A percentile compares a stretch with the other conserved stretches of the same genome.
These are phyloP conservation scores for Suricata suricatta DNA, from an alignment of 2,113 vertebrate species.

Conservation along the genomic window DNA sequence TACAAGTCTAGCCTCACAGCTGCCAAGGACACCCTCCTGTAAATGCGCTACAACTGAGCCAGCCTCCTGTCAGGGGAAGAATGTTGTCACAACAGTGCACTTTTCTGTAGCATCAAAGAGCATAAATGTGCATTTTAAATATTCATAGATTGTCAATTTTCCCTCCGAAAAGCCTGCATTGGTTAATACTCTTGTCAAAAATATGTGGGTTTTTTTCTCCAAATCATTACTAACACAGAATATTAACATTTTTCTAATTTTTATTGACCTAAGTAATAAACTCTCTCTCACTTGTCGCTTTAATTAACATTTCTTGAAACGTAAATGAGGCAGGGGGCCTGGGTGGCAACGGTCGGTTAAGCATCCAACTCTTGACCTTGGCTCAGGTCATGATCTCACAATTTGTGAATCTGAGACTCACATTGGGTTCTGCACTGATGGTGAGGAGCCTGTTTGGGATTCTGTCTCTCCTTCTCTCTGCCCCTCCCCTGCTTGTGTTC, in stretches of 20 bases:
- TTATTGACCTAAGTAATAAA: background rate
- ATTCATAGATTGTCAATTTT: background rate
- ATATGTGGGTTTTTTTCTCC: background rate
- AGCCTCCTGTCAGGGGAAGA: background rate
- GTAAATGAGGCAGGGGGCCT: background rate
- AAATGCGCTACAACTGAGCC: no score
- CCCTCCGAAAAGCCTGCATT: background rate
- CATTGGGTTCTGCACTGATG: no score
- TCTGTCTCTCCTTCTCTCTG: no score
- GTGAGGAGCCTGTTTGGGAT: no score
- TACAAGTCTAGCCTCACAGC: fast-evolving
- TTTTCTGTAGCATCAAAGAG: background rate
- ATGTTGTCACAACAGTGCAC: background rate
- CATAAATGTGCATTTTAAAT: background rate
- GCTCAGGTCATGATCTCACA: no score
- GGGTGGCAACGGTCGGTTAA: no score
- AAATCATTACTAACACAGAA: background rate
- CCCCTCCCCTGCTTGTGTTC: no score
- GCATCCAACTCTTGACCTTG: no score
- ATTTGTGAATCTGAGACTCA: no score
- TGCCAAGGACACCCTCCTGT: fast-evolving
- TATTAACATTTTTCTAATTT: background rate
- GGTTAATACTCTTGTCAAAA: background rate
- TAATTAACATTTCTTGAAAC: background rate
- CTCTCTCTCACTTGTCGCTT: background rate